phyloP scores from a whole-genome alignment of 2,113 vertebrate species.

The Aphelocoma coerulescens region DNA sequence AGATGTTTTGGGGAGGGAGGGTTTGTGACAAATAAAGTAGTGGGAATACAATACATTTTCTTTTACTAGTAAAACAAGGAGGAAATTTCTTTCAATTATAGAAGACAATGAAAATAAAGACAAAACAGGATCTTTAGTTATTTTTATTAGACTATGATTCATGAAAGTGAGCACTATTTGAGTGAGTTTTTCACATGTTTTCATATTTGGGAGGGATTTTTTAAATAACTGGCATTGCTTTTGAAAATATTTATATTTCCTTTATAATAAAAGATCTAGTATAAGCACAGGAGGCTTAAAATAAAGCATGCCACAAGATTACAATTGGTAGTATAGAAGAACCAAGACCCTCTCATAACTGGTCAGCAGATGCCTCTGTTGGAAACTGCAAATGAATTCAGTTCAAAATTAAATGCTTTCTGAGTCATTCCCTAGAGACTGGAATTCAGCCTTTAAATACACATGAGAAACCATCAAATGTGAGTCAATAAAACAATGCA shows the following conservation, averaged over 20 bases:
- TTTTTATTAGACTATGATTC: neutral
- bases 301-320: slow-evolving; percentile 5
- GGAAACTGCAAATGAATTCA: slow-evolving; percentile 60
- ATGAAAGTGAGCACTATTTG: neutral
- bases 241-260: neutral
- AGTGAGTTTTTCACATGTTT: neutral
- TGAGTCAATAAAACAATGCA: slow-evolving; percentile 54
- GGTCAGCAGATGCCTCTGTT: slow-evolving; percentile 23
- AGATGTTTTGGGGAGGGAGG: neutral
- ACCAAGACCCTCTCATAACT: slow-evolving; percentile 13
- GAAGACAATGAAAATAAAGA: neutral
- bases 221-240: neutral
- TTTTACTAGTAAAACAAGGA: neutral
- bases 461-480: slow-evolving; percentile 56
- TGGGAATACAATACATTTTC: neutral
- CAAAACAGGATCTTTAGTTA: neutral
- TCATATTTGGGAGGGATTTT: neutral
- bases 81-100: neutral
- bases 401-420: slow-evolving; percentile 56
- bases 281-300: neutral
- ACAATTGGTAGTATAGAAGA: slow-evolving; percentile 12
- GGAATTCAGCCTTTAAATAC: slow-evolving; percentile 70
- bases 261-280: neutral
- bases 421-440: slow-evolving; percentile 43
- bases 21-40: neutral